Evolutionary conservation across 2,797 vertebrate species (phyloP), one percentile per base, ranked within the genome.

Genomic region (Gadopsis bispinosus): DNA sequence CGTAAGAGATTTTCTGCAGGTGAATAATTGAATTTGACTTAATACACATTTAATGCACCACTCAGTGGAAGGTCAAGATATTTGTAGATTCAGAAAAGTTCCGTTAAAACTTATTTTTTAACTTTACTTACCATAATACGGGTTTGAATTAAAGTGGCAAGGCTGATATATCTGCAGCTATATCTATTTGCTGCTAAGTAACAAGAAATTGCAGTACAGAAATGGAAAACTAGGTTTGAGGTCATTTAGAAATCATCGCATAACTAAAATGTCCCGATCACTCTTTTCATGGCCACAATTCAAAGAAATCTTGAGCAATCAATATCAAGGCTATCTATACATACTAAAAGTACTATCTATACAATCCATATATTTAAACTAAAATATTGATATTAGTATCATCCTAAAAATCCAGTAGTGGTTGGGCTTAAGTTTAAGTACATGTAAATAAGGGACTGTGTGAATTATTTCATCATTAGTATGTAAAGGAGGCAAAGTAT

Each of bases 1-100:
- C 51, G 29, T 8, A 33, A 31, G 41, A 43, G 64, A 74, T 73
- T 73, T 62, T 56, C 50, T 62, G 60, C 45, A 63, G 66, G n/a
- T 45, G 3, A 65, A 65, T 64, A 75, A 70, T 60, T 41, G 10
- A 61, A 19, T 26, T 26, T 26, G 65, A 39, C 68, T 45, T n/a
- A 41, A 33, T 7, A 60, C 22, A 35, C 8, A 6, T 75, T 16
- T 68, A 16, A 71, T 26, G 26, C 26, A 62, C 29, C 4, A 29
- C 14, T 53, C 12, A 26, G 2, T 58, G 41, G 19, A 61, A 43
- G 31, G 22, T 22, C 5, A 47, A 10, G 17, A 22, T 17, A 20
- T 51, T 33, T 43, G 8, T 41, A 35, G 37, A 53, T 19, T 50
- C 1, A 29, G 16, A 7, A 26, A 7, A 11, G 11, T 4, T 37